Evolutionary conservation across 2,113 vertebrate genomes (phyloP).

Genomic region (Trematocara nigrifrons): DNA sequence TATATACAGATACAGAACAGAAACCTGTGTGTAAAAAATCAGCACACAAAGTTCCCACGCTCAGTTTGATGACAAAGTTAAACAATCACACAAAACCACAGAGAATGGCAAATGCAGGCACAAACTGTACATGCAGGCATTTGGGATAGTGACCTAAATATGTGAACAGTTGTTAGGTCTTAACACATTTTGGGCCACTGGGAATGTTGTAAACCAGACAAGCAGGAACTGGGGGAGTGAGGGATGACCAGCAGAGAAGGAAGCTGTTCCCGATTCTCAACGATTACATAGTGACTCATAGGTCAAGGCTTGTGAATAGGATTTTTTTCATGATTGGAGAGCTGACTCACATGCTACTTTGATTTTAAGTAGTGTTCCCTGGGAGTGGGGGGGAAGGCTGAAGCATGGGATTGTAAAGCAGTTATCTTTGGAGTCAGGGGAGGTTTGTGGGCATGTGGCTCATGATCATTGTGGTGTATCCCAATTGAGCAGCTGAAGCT

Average conservation of each 20-base stretch:
- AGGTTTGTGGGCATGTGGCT: background rate
- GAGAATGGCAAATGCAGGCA: background rate
- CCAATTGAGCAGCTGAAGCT: background rate
- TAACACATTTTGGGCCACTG: background rate
- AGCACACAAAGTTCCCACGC: background rate
- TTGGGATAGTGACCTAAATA: background rate
- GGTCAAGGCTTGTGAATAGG: conserved; percentile 61
- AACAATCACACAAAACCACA: background rate
- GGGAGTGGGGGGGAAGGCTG: background rate
- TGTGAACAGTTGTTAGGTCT: conserved; percentile 23
- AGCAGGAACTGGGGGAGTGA: conserved; percentile 22
- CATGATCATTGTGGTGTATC: background rate
- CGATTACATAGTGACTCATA: conserved; percentile 50
- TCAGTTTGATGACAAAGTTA: background rate
- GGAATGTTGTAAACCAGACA: background rate
- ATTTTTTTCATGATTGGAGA: conserved; percentile 48
- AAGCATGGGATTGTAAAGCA: background rate
- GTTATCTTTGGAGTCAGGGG: background rate
- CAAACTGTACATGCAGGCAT: background rate
- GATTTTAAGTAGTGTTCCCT: background rate
- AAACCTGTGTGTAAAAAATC: background rate
- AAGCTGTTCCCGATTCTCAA: conserved; percentile 47
- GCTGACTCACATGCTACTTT: conserved; percentile 40
- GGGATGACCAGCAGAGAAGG: conserved; percentile 11
- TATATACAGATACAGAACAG: background rate